A percentile compares a stretch with the other conserved stretches of the same genome.
Conservation (phyloP, 2,113 vertebrate species). For the Athene noctua region DNA sequence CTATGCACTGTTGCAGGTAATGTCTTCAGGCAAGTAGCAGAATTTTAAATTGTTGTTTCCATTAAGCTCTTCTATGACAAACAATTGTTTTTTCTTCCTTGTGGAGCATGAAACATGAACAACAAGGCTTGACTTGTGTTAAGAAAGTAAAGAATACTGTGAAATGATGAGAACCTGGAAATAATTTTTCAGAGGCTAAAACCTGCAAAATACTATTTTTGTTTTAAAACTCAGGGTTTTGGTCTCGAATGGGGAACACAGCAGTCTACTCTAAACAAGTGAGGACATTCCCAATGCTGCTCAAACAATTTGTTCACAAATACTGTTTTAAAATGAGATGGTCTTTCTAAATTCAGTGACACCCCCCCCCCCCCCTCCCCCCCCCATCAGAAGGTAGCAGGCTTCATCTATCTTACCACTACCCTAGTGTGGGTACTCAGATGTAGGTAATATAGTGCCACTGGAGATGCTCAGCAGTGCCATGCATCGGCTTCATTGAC, state of each 20-base stretch:
- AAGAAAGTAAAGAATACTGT: neutral
- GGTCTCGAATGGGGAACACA: neutral
- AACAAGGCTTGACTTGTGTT: neutral
- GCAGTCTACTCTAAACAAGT: neutral
- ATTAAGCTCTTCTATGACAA: neutral
- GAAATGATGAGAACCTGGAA: neutral
- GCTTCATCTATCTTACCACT: neutral
- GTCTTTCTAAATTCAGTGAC: neutral
- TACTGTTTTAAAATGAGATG: neutral
- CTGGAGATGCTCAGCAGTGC: neutral
- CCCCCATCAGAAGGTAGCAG: neutral
- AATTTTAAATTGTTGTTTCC: neutral
- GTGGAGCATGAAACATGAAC: neutral
- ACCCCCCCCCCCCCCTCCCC: neutral
- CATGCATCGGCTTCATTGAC: neutral
- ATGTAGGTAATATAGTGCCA: rapidly evolving
- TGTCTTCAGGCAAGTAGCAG: neutral
- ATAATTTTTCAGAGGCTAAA: neutral
- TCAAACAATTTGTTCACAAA: neutral
- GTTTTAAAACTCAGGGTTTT: neutral
- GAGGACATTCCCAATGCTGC: neutral
- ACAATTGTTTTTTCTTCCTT: neutral
- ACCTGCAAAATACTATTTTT: neutral
- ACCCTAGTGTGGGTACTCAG: too few relatives aligned
- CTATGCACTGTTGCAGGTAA: neutral